Base-by-base conservation (phyloP, 1,140 invertebrate genomes). In the Rhynchophorus ferrugineus region DNA sequence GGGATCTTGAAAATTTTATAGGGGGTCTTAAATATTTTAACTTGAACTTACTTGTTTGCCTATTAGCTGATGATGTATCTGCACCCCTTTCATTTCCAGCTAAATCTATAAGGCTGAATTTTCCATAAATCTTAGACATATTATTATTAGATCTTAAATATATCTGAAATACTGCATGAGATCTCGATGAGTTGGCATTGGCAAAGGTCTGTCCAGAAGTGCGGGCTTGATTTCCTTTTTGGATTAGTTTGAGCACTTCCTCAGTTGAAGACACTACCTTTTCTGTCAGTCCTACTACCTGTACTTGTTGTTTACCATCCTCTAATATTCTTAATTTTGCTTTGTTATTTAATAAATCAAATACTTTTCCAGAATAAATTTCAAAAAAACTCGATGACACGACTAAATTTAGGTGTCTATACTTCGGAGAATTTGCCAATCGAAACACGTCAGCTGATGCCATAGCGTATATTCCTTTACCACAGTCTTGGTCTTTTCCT, bases 291-390 rank as follows among this genome's bases (percentile, higher is more conserved):
- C 88, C 89, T 3, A 91, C 86, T 37, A 92, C 81, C 73, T 90
- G 85, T 14, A 91, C 87, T 64, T 78, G 74, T 43, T 85, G 79
- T 64, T 89, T 87, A 11, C 82, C 84, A 69, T 91, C 88, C 67
- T 91, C 89, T 5, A 93, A 65, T 21, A 92, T 86, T 45, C 95
- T 78, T 16, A 99, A 73, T 69, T 97, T 95, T 54, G 86, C 80
- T 71, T 98, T 99, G 60, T 93, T 88, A 59, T 93, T 90, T 49
- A 99, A 72, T 34, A 99, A 74, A 77, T 99, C 97, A 73, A 98
- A 95, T 5, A 93, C 89, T 75, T 85, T 92, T 19, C 87, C 86
- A 59, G 87, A 89, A 68, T 93, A 93, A 44, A 93, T 91, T 71
- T 93, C 89, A 70, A 93, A 93, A 70, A 91, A 93, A 63, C 85